Conservation (phyloP, 2,888 invertebrate species). For the Miltochrista miniata region DNA sequence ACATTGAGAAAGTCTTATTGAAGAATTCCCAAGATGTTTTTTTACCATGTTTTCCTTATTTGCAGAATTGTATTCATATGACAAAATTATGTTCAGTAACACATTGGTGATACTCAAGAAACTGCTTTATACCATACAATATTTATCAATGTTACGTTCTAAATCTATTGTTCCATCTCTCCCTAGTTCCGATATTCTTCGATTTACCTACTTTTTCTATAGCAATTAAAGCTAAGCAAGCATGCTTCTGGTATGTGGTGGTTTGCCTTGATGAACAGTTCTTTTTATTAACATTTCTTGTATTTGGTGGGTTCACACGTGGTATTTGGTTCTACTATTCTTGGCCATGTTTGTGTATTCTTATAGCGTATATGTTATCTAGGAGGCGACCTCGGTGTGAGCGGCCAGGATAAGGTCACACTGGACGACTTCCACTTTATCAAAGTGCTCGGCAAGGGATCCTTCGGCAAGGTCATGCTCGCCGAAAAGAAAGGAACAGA, state of each 20-base stretch:
- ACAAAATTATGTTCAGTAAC: too few relatives aligned
- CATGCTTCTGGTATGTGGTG: constrained; percentile 4
- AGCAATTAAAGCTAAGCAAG: not conserved
- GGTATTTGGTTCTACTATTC: not conserved
- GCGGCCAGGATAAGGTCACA: constrained; percentile 83
- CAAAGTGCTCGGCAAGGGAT: constrained; percentile 99
- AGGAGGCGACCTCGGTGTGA: constrained; percentile 42
- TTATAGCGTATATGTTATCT: constrained; percentile 12
- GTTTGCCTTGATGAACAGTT: not conserved
- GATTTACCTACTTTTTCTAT: not conserved
- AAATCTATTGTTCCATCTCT: too few relatives aligned
- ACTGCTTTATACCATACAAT: too few relatives aligned
- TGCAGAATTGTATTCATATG: too few relatives aligned
- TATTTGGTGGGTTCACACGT: not conserved
- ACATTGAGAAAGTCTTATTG: too few relatives aligned
- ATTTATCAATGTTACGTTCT: too few relatives aligned
- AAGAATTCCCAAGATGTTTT: too few relatives aligned
- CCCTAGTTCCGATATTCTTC: not conserved
- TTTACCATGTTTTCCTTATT: too few relatives aligned
- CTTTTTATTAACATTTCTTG: not conserved
- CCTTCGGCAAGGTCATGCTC: constrained; percentile 99
- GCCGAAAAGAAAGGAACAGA: constrained; percentile 97
- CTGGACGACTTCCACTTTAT: constrained; percentile 97
- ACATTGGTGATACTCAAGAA: too few relatives aligned
- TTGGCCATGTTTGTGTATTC: constrained; percentile 5